phyloP scores from a whole-genome alignment of 1,140 invertebrate species.

The Drosophila punjabiensis region DNA sequence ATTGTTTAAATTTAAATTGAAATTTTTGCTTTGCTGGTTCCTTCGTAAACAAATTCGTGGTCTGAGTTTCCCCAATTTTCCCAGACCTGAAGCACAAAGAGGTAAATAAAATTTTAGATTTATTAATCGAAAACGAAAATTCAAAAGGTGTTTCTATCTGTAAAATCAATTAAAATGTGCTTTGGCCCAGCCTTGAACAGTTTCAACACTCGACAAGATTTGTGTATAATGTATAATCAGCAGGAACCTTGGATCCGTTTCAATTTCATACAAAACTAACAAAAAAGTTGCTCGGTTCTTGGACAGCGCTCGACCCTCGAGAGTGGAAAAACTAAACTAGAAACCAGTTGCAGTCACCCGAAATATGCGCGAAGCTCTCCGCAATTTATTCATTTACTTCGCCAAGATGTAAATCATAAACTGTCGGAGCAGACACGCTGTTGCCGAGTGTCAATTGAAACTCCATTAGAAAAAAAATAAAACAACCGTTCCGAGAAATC shows the following conservation, averaged over 20 bases:
- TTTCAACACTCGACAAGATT: conserved; percentile 21
- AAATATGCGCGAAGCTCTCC: conserved; percentile 27
- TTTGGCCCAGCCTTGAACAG: conserved; percentile 8
- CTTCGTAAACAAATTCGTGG: conserved; percentile 49
- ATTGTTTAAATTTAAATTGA: conserved; percentile 41
- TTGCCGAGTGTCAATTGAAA: conserved; percentile 12
- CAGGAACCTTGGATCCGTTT: conserved; percentile 34
- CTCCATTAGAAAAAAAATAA: conserved; percentile 23
- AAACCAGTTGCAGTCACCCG: conserved; percentile 40
- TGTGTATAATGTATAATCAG: conserved; percentile 37
- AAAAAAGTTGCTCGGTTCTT: conserved; percentile 47
- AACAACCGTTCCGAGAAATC: conserved; percentile 31
- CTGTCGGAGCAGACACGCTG: conserved; percentile 6
- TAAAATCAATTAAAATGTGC: not conserved
- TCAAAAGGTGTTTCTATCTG: not conserved
- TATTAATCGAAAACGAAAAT: conserved; percentile 1
- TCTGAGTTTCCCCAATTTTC: conserved; percentile 13
- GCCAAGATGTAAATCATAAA: conserved; percentile 40
- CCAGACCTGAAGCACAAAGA: conserved; percentile 19
- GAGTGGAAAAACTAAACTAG: conserved; percentile 27
- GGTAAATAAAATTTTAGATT: conserved; percentile 20
- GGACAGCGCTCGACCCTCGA: not conserved
- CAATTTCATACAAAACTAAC: conserved; percentile 6
- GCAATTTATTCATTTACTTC: conserved; percentile 38
- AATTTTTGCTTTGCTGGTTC: conserved; percentile 21